Evolutionary conservation across 2,797 vertebrate genomes (phyloP), one percentile per base, ranked within the genome.

Genomic region (Trachurus trachurus): DNA sequence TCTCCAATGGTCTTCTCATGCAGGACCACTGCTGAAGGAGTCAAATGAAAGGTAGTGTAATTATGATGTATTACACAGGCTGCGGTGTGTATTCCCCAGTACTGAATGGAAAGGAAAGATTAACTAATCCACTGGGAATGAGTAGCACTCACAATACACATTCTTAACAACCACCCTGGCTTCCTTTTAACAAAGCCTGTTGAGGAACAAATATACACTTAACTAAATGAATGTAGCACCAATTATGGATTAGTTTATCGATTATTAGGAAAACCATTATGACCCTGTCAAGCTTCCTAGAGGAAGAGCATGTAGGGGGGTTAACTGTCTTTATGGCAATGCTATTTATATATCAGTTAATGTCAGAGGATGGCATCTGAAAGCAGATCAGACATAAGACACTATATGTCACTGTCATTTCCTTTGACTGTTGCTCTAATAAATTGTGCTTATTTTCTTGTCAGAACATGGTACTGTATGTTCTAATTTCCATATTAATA

Each of bases 11-110:
- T 61, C 42, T 72, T 76, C 78, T 82, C 57, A 66, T 76, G 73
- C 66, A 74, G 57, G 52, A 71, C 47, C 71, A 61, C 44, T 57
- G 65, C 66, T 73, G 63, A 69, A 52, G 66, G 66, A 82, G 73
- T 70, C 42, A 75, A 82, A 70, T 4, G 1, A 72, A 50, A 73
- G 49, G 39, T 57, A 34, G 3, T 31, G 17, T 86, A 83, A 89
- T 90, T 78, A 75, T 82, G 81, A 88, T 88, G 66, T 58, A 87
- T 85, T 74, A 80, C 21, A 45, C 26, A 11, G 74, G 61, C 60
- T 77, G 66, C 17, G 50, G 69, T 76, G 49, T 74, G 45, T 64
- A 39, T 79, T 80, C 53, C 49, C 56, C 52, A 44, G 60, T 15
- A 29, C 40, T 61, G 26, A 85, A 88, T 56, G 66, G 53, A 71